phyloP scores from a whole-genome alignment of 1,140 invertebrate genomes.

The Brachionus calyciflorus region DNA sequence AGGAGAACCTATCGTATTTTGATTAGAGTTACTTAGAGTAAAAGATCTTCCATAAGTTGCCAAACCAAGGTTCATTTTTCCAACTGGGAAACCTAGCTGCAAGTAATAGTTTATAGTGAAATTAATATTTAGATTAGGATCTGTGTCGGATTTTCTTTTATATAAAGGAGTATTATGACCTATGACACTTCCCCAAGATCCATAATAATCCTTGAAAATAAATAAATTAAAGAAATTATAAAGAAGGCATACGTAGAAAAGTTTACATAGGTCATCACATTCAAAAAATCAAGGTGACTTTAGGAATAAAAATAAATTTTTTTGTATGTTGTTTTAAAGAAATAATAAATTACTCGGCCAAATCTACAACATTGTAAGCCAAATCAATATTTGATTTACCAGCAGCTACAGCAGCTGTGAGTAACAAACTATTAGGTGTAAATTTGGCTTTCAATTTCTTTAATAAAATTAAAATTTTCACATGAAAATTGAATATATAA shows the following conservation, averaged over 20 bases:
- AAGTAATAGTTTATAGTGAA: conserved; percentile 66
- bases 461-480: too few relatives aligned
- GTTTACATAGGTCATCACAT: conserved; percentile 67
- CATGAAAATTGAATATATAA: too few relatives aligned
- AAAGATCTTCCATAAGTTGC: conserved; percentile 85
- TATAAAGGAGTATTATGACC: conserved; percentile 37
- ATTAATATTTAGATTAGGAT: conserved; percentile 49
- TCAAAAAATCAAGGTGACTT: conserved; percentile 37
- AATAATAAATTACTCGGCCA: conserved; percentile 65
- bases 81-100: conserved; percentile 73
- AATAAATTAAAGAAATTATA: conserved; percentile 91
- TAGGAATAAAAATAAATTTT: conserved; percentile 50
- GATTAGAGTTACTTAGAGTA: conserved; percentile 75
- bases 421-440: conserved; percentile 48
- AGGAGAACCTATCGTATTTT: conserved; percentile 84
- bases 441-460: conserved; percentile 28
- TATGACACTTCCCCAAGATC: conserved; percentile 7
- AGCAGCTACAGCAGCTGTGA: conserved; percentile 50
- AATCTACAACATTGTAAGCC: conserved; percentile 71
- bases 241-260: conserved; percentile 65
- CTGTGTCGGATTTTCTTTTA: neutral
- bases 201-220: conserved; percentile 63
- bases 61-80: conserved; percentile 79
- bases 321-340: conserved; percentile 61
- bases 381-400: conserved; percentile 49